Evolutionary conservation across 1,140 invertebrate genomes (phyloP).

Genomic region (Brachionus plicatilis): DNA sequence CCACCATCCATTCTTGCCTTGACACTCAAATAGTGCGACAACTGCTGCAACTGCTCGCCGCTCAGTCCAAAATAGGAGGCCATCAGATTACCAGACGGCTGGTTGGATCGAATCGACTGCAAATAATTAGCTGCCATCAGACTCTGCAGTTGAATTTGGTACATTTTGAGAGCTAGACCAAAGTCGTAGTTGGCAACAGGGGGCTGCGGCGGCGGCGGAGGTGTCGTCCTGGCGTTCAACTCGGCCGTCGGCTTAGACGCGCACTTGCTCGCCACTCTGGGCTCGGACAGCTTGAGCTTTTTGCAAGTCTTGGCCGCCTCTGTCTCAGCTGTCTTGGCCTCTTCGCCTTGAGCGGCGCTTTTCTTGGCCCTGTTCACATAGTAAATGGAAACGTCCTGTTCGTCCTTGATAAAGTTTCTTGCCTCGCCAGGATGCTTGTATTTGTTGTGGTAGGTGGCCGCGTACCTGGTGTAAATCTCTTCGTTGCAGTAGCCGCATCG

Average conservation of each 20-base stretch:
- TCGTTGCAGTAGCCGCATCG: conserved; percentile 40
- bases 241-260: neutral
- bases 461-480: conserved; percentile 38
- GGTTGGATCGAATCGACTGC: neutral
- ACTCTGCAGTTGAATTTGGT: conserved; percentile 38
- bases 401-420: conserved; percentile 39
- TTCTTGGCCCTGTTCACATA: conserved; percentile 40
- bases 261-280: neutral
- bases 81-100: neutral
- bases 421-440: conserved; percentile 38
- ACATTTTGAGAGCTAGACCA: conserved; percentile 30
- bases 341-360: neutral
- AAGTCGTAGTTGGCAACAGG: neutral
- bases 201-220: too few relatives aligned
- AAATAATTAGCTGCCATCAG: conserved; percentile 38
- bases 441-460: conserved; percentile 40
- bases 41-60: neutral
- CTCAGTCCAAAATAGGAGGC: conserved; percentile 9
- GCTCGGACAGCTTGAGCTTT: neutral
- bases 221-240: neutral
- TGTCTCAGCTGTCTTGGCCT: neutral
- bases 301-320: neutral
- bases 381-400: conserved; percentile 20
- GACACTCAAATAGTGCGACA: neutral
- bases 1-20: neutral